Evolutionary conservation across 2,888 invertebrate species (phyloP).

Genomic region (Horisme vitalbata): DNA sequence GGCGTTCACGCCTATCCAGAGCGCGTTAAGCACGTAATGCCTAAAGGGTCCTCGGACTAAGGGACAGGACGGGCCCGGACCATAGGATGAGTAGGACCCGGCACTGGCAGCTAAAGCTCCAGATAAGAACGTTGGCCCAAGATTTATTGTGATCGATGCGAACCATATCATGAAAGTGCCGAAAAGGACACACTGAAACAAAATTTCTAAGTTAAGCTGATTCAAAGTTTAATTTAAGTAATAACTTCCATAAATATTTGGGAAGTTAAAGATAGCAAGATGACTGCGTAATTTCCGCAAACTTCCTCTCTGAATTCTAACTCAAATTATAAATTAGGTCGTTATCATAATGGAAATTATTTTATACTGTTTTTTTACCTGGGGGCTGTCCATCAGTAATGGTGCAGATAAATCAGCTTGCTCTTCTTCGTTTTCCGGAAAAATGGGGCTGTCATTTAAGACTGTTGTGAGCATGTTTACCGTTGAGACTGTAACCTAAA

Average conservation of each 20-base stretch:
- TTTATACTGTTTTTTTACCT: slow-evolving; percentile 63
- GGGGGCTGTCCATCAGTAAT: slow-evolving; percentile 91
- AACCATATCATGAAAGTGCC: slow-evolving; percentile 97
- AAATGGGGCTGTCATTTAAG: slow-evolving; percentile 92
- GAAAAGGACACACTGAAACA: slow-evolving; percentile 92
- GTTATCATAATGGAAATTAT: slow-evolving; percentile 32
- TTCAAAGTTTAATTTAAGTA: slow-evolving; percentile 19
- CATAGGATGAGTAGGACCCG: slow-evolving; percentile 87
- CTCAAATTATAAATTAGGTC: slow-evolving; percentile 30
- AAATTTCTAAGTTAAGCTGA: slow-evolving; percentile 31
- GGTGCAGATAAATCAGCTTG: slow-evolving; percentile 87
- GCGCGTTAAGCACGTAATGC: slow-evolving; percentile 94
- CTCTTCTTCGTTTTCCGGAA: slow-evolving; percentile 90
- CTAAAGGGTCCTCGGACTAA: slow-evolving; percentile 93
- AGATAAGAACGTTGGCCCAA: slow-evolving; percentile 93
- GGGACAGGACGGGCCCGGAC: slow-evolving; percentile 90
- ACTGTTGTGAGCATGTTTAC: slow-evolving; percentile 95
- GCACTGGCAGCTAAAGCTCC: slow-evolving; percentile 92
- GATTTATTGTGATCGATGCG: slow-evolving; percentile 94
- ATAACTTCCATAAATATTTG: slow-evolving; percentile 19
- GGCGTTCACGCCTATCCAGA: slow-evolving; percentile 95
- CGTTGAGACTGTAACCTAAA: slow-evolving; percentile 91
- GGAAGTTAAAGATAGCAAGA: slow-evolving; percentile 18
- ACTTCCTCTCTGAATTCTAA: slow-evolving; percentile 13
- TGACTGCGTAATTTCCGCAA: slow-evolving; percentile 14